These are phyloP conservation scores for Kryptolebias ocellatus DNA, from an alignment of 2,797 vertebrate species.

Conservation along the genomic window DNA sequence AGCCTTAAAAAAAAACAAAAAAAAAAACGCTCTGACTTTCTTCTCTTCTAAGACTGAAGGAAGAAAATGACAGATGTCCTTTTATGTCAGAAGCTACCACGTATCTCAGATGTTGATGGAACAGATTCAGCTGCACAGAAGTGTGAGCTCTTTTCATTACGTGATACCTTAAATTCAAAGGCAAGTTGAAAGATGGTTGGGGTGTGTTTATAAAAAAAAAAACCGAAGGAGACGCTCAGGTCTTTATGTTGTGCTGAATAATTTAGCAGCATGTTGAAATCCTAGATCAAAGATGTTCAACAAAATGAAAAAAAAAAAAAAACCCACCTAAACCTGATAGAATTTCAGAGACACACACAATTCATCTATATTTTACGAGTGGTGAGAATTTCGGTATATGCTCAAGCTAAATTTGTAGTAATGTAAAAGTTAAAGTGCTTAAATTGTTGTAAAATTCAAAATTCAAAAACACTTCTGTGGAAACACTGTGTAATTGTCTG, in stretches of 20 bases:
- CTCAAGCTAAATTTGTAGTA: too few species aligned
- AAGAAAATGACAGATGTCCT: conserved; percentile 23
- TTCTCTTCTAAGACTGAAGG: not conserved
- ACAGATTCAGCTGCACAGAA: conserved; percentile 5
- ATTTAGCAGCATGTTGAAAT: conserved; percentile 3
- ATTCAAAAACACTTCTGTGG: too few species aligned
- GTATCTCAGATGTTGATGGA: conserved; percentile 28
- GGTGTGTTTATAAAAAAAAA: not conserved
- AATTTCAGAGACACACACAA: not conserved
- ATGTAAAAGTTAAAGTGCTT: too few species aligned
- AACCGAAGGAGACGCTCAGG: not conserved
- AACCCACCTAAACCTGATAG: not conserved
- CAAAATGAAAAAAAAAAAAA: not conserved
- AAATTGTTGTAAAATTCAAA: too few species aligned
- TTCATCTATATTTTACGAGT: not conserved
- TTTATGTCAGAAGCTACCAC: conserved; percentile 13
- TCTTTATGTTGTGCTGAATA: not conserved
- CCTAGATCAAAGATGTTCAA: not conserved
- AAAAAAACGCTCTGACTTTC: conserved; percentile 5
- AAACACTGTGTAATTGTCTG: too few species aligned
- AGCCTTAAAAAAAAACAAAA: not conserved
- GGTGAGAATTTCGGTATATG: too few species aligned
- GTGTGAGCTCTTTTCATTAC: conserved; percentile 13
- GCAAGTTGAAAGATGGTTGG: conserved; percentile 5
- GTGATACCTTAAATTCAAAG: conserved; percentile 20